Base-by-base conservation (phyloP, 2,797 vertebrate species). In the Phrynocephalus vlangalii region DNA sequence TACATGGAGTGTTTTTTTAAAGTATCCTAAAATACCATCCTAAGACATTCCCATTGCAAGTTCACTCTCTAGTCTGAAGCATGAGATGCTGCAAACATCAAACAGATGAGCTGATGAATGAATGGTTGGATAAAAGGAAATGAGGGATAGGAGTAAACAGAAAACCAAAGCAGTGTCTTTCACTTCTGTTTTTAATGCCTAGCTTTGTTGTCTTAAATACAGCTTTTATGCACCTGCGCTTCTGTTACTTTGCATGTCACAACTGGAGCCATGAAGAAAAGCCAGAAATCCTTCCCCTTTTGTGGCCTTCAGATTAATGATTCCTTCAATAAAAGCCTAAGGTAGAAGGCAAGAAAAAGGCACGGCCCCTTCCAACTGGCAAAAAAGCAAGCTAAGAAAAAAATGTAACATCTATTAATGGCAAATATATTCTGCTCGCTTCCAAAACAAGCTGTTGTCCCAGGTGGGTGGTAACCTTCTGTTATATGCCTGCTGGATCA, bases 391-490 rank as follows among this genome's bases (percentile, higher is more conserved):
- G 87, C 60, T 90, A 91, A 95, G 78, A 94, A 92, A 95, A 95
- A 95, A 94, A 93, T 93, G 93, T 93, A 95, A 89, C 90, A 94
- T 93, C 94, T 87, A 91, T 91, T 96, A 96, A 96, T 91, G 88
- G 93, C 87, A 93, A 93, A 87, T 93, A 91, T 95, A 93, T 95
- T 94, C 95, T 92, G 94, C 88, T 91, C 93, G 94, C 95, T 83
- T 92, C 89, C 87, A 91, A 86, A 93, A 77, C 93, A 95, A 93
- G 92, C 85, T 76, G 20, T 76, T 93, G 87, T 77, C 94, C 92
- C 66, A 95, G 91, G 95, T 95, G 92, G 95, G 94, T 97, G 93
- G 95, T 90, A 92, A 93, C 87, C 70, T 1, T 0, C 38, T 88
- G 50, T 86, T 92, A 91, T 85, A 90, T 78, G 91, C 48, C 92